Evolutionary conservation across 2,888 invertebrate species (phyloP), one percentile per base, ranked within the genome.

Genomic region (Calameuta idolon): DNA sequence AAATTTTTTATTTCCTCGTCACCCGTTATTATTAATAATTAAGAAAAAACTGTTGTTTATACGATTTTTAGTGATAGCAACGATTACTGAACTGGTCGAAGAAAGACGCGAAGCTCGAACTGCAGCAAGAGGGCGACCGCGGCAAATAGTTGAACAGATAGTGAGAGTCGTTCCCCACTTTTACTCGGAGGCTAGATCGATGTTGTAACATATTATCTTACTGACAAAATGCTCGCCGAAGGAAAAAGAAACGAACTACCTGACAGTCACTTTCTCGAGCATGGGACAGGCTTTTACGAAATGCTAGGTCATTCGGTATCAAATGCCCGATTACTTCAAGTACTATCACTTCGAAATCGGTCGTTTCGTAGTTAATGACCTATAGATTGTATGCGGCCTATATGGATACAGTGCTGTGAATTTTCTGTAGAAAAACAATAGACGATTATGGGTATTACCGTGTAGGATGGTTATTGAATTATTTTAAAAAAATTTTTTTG

Each of bases 121-220:
- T 71, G 71, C 71, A 71, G 71, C 9, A 71, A 71, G 31, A 71
- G 71, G 71, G 71, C 71, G n/a, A 34, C 71, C 71, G 71, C 31
- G 71, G 71, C 71, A 34, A 71, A 71, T 71, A 71, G 4, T 12
- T 33, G 76, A 77, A 76, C 73, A 77, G 77, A 68, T 78, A 84
- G 88, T 85, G 87, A 88, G 88, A 88, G 87, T 84, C 79, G 78
- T 79, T 86, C 88, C 86, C 89, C 88, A 88, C 89, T 86, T 87
- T 85, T 82, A 77, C 81, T 75, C 75, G 75, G 37, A 34, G 33
- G 76, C 73, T 77, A 75, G 79, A 79, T 81, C 75, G 73, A 80
- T 84, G 82, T 82, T 82, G 83, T 81, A 84, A 84, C 76, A 75
- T 75, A 80, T 85, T 81, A 83, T 82, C 75, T 30, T 68, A 31